These are phyloP conservation scores for Enoplosus armatus DNA, from an alignment of 2,797 vertebrate species.

Conservation along the genomic window DNA sequence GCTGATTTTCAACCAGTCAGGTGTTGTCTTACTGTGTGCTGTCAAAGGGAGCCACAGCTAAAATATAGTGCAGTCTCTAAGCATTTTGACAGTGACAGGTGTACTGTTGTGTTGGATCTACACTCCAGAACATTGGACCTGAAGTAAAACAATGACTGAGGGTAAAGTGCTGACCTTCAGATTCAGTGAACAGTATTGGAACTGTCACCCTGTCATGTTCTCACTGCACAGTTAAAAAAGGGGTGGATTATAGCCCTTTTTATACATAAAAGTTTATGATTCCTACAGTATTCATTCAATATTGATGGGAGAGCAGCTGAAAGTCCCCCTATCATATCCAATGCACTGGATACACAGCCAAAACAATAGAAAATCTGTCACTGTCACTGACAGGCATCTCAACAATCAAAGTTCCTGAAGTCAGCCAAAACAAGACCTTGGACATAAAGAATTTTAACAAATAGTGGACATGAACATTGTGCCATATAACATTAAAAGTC, in stretches of 20 bases:
- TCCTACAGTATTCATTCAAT: background rate
- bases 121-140: background rate
- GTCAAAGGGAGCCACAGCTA: background rate
- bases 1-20: background rate
- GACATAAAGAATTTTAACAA: background rate
- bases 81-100: slow-evolving; percentile 7
- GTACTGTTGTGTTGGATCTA: slow-evolving; percentile 5
- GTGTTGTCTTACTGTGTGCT: background rate
- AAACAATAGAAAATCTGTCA: slow-evolving; percentile 6
- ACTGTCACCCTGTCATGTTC: background rate
- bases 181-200: background rate
- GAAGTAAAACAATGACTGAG: background rate
- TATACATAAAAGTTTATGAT: background rate
- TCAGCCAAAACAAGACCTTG: background rate
- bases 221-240: background rate
- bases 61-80: background rate
- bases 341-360: background rate
- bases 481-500: background rate
- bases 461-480: background rate
- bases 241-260: background rate
- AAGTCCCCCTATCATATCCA: background rate
- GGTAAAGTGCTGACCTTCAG: slow-evolving; percentile 1
- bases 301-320: background rate
- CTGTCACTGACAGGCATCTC: background rate
- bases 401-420: background rate